These are phyloP conservation scores for Sclerurus mexicanus DNA, from an alignment of 2,113 vertebrate genomes.

Conservation along the genomic window DNA sequence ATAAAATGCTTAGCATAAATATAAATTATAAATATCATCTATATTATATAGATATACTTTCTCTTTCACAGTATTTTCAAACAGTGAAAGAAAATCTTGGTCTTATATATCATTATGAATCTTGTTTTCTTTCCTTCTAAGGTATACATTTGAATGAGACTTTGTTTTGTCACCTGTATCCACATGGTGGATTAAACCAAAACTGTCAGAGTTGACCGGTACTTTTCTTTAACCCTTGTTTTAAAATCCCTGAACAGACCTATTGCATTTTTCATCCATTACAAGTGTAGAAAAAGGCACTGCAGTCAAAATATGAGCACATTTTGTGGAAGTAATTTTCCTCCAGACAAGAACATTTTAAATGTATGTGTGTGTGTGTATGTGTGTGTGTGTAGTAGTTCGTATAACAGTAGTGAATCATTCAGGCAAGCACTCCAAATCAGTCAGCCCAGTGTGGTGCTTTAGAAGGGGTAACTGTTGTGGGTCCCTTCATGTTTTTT, in stretches of 20 bases:
- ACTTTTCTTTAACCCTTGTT: background rate
- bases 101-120: accelerated
- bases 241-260: background rate
- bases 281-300: background rate
- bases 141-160: background rate
- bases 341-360: background rate
- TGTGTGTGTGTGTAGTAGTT: background rate
- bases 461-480: background rate
- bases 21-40: background rate
- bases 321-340: background rate
- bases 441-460: background rate
- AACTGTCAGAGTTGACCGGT: background rate
- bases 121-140: background rate
- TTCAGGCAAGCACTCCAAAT: background rate
- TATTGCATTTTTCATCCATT: background rate
- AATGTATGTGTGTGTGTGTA: background rate
- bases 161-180: background rate
- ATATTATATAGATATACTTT: background rate
- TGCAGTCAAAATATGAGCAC: background rate
- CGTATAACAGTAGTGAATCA: background rate
- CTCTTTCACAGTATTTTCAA: background rate
- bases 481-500: background rate
- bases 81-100: background rate
- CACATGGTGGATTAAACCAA: background rate
- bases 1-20: background rate